phyloP scores from a whole-genome alignment of 1,140 invertebrate genomes.

The Trichonephila inaurata region DNA sequence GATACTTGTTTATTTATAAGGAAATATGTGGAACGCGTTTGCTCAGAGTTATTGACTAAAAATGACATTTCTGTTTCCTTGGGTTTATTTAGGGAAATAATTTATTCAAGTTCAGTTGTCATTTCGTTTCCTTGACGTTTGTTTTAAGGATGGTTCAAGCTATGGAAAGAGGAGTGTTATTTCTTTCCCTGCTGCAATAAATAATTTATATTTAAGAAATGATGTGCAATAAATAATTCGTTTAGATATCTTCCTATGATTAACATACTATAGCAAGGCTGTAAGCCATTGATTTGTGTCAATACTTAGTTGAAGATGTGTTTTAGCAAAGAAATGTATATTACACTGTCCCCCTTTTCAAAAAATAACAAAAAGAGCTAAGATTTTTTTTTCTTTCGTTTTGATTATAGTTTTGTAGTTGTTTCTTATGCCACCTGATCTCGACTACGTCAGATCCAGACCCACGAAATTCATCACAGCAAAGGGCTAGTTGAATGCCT shows the following conservation, averaged over 20 bases:
- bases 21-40: background rate
- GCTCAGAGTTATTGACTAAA: background rate
- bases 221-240: no score
- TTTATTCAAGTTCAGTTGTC: constrained; percentile 10
- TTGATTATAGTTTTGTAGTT: no score
- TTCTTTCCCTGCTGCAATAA: background rate
- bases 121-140: background rate
- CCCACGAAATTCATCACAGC: no score
- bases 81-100: background rate
- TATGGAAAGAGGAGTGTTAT: background rate
- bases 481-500: no score
- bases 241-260: no score
- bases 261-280: no score
- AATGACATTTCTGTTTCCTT: background rate
- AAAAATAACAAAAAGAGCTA: background rate
- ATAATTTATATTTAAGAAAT: background rate
- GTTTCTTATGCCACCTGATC: no score
- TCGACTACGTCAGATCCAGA: no score
- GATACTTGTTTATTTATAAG: constrained; percentile 13
- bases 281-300: background rate
- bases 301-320: background rate
- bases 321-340: background rate
- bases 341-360: no score
- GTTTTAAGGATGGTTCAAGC: background rate
- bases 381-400: no score